Evolutionary conservation across 2,113 vertebrate species (phyloP).

Genomic region (Burhinus oedicnemus): DNA sequence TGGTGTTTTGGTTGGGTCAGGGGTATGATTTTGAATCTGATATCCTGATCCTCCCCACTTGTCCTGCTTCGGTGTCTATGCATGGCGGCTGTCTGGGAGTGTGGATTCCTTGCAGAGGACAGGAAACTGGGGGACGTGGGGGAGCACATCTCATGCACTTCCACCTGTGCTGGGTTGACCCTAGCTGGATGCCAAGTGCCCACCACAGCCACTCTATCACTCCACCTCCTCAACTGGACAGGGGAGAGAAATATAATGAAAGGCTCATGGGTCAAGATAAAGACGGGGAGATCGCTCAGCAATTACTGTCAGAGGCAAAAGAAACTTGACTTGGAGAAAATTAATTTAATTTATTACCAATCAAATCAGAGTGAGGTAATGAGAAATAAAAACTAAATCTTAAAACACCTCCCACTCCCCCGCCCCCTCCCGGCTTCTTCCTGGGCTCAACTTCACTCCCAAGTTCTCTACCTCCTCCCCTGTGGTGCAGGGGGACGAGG

Average conservation of each 20-base stretch:
- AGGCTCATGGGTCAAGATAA: too few species aligned
- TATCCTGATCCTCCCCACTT: background rate
- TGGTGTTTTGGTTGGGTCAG: background rate
- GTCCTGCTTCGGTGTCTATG: background rate
- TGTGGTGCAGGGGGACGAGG: background rate
- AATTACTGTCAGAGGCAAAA: too few species aligned
- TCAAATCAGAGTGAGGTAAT: too few species aligned
- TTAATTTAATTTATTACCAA: too few species aligned
- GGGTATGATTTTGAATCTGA: background rate
- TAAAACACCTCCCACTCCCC: background rate
- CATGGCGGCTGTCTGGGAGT: fast-evolving
- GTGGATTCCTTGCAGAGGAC: background rate
- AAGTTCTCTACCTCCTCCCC: background rate
- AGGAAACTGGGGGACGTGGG: background rate
- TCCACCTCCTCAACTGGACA: too few species aligned
- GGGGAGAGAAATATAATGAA: too few species aligned
- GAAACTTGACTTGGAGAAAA: too few species aligned
- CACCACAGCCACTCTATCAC: too few species aligned
- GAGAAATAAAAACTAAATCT: too few species aligned
- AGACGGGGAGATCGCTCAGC: too few species aligned
- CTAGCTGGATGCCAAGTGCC: too few species aligned
- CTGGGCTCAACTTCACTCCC: background rate
- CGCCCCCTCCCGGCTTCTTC: background rate
- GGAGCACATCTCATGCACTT: background rate
- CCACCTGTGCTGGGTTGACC: background rate